Evolutionary conservation across 35 echinoderm and acorn worm species (phyloP).

Genomic region (Apostichopus californicus): DNA sequence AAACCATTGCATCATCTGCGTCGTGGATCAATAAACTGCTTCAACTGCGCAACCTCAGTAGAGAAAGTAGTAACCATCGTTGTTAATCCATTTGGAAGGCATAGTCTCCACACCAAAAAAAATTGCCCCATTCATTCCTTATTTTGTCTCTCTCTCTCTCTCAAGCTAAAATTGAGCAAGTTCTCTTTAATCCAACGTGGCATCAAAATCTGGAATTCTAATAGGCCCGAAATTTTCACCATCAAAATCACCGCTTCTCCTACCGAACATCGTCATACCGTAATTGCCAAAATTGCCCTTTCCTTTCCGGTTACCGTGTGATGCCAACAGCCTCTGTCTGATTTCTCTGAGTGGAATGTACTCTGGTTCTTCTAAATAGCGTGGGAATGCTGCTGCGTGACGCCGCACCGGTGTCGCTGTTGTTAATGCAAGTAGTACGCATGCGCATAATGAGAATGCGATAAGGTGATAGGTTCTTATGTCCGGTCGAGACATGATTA

Average conservation of each 20-base stretch:
- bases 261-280: constrained; percentile 34
- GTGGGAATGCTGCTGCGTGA: constrained; percentile 24
- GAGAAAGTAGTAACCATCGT: neutral
- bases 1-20: too few relatives aligned
- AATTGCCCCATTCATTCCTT: neutral
- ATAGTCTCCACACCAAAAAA: neutral
- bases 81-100: constrained; percentile 8
- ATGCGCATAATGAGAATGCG: constrained; percentile 36
- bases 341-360: constrained; percentile 51
- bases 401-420: constrained; percentile 40
- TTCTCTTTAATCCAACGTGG: constrained; percentile 35
- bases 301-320: constrained; percentile 19
- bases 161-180: neutral
- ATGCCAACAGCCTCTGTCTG: constrained; percentile 44
- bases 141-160: neutral
- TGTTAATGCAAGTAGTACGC: constrained; percentile 49
- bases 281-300: constrained; percentile 24
- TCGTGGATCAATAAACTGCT: neutral
- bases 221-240: constrained; percentile 38
- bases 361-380: constrained; percentile 45
- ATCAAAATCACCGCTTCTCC: constrained; percentile 17
- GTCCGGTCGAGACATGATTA: constrained; percentile 42
- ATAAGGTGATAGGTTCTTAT: constrained; percentile 43
- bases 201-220: constrained; percentile 50
- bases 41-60: neutral